These are phyloP conservation scores for Zaprionus vittiger DNA, from an alignment of 1,140 invertebrate species.

Conservation along the genomic window DNA sequence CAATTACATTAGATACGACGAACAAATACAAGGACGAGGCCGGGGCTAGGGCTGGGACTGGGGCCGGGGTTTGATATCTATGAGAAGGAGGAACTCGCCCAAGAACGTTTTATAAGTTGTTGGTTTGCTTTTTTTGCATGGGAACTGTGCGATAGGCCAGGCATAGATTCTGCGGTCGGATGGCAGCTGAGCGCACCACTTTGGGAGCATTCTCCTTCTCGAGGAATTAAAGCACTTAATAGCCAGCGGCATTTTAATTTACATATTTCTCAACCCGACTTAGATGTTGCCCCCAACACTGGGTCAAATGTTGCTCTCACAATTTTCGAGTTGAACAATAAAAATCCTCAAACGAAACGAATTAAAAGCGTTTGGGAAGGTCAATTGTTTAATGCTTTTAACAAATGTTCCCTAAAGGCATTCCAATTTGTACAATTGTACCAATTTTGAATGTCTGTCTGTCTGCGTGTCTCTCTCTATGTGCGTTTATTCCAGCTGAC, in stretches of 20 bases:
- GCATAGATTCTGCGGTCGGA: constrained; percentile 48
- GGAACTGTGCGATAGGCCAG: constrained; percentile 20
- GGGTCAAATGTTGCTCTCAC: constrained; percentile 9
- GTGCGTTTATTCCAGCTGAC: constrained; percentile 32
- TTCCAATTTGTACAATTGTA: constrained; percentile 29
- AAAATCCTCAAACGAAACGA: constrained; percentile 24
- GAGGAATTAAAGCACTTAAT: constrained; percentile 39
- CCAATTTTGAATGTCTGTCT: constrained; percentile 16
- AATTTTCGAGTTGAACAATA: constrained; percentile 6
- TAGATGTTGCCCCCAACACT: constrained; percentile 16
- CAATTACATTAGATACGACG: constrained; percentile 67
- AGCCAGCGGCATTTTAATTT: constrained; percentile 50
- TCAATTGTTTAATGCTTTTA: constrained; percentile 46
- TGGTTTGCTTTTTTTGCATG: constrained; percentile 10
- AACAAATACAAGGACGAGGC: constrained; percentile 42
- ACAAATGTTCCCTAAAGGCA: constrained; percentile 37
- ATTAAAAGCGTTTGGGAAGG: constrained; percentile 42
- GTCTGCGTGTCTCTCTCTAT: background rate
- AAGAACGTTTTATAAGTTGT: constrained; percentile 1
- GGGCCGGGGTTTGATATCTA: background rate
- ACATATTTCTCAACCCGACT: constrained; percentile 45
- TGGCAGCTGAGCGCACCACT: constrained; percentile 49
- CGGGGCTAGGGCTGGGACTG: constrained; percentile 11
- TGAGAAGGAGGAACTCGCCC: background rate
- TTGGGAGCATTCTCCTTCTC: constrained; percentile 8